These are phyloP conservation scores for Volucella inanis DNA, from an alignment of 2,888 invertebrate species.

Conservation along the genomic window DNA sequence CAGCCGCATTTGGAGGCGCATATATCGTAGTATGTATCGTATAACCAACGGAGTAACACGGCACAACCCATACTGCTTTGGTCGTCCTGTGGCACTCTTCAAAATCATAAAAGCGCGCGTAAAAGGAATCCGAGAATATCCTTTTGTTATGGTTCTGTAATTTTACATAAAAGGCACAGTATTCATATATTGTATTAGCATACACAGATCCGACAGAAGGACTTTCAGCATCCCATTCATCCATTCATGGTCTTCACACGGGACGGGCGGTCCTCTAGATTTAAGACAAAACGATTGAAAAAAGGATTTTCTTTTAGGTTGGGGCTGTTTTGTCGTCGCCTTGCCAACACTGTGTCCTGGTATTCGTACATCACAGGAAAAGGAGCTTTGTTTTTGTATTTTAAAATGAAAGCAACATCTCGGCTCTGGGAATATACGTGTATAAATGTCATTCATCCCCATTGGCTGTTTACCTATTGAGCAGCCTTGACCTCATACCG, in stretches of 20 bases:
- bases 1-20: too few species aligned
- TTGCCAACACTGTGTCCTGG: background rate
- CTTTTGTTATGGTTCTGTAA: conserved; percentile 41
- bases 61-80: too few species aligned
- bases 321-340: background rate
- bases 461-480: conserved; percentile 57
- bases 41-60: too few species aligned
- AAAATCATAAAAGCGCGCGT: background rate
- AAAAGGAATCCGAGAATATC: conserved; percentile 13
- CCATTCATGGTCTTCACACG: background rate
- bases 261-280: background rate
- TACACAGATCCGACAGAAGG: conserved; percentile 4
- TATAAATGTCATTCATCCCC: conserved; percentile 49
- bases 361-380: background rate
- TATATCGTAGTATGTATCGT: too few species aligned
- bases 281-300: conserved; percentile 6
- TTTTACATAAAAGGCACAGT: conserved; percentile 43
- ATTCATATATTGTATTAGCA: conserved; percentile 31
- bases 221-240: background rate
- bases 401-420: conserved; percentile 11
- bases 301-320: background rate
- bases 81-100: background rate
- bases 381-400: conserved; percentile 4
- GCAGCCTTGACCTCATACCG: conserved; percentile 57
- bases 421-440: background rate